A percentile compares a stretch with the other conserved stretches of the same genome.
Conservation (phyloP, 2,888 invertebrate species). For the Sceliomorpha sp. region DNA sequence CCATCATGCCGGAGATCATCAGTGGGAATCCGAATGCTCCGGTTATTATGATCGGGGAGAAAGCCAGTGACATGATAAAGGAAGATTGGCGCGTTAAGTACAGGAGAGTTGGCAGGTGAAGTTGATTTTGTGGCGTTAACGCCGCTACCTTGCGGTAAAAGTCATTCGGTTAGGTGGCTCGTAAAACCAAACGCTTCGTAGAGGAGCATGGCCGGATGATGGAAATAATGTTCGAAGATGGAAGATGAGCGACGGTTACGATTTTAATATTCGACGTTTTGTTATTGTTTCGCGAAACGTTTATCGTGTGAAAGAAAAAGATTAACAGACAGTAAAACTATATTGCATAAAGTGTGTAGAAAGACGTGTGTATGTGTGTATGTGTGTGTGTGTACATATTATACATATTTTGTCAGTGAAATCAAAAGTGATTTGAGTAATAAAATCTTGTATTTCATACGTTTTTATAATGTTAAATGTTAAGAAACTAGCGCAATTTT, state of each 20-base stretch:
- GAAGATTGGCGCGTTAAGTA: conserved; percentile 85
- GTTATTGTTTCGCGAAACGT: not conserved
- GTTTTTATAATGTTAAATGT: too few relatives aligned
- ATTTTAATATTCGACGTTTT: not conserved
- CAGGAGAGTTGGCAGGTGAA: conserved; percentile 46
- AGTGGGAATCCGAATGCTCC: conserved; percentile 96
- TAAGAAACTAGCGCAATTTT: too few relatives aligned
- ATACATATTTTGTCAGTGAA: too few relatives aligned
- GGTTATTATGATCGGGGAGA: conserved; percentile 94
- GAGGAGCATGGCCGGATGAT: not conserved
- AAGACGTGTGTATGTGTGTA: too few relatives aligned
- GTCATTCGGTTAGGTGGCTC: conserved; percentile 3
- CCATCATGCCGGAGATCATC: conserved; percentile 93
- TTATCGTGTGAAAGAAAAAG: too few relatives aligned
- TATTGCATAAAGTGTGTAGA: too few relatives aligned
- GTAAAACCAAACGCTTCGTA: conserved; percentile 7
- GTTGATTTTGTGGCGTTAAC: conserved; percentile 11
- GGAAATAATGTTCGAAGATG: not conserved
- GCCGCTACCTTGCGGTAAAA: conserved; percentile 13
- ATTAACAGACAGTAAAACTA: too few relatives aligned
- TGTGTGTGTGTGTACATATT: too few relatives aligned
- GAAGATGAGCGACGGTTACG: conserved; percentile 4
- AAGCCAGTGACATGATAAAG: conserved; percentile 93
- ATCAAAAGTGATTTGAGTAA: too few relatives aligned
- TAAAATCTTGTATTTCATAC: too few relatives aligned